Evolutionary conservation across 2,888 invertebrate species (phyloP), one percentile per base, ranked within the genome.

Genomic region (Lithophane leautieri): DNA sequence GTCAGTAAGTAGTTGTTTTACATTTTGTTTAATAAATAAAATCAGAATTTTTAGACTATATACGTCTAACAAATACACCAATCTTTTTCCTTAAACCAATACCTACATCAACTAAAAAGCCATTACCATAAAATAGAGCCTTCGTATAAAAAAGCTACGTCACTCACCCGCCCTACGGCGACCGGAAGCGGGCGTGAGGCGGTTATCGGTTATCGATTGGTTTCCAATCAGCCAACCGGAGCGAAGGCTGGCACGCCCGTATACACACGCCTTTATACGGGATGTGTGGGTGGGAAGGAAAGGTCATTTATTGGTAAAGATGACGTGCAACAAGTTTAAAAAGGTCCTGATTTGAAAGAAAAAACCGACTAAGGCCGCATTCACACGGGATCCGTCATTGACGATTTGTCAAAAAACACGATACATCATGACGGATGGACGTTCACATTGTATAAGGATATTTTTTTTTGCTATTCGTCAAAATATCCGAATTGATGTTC

Each of bases 171-270:
- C 79, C 81, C 88, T 28, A 52, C 73, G 47, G 22, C 80, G 86
- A 86, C 87, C 82, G 86, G 87, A 88, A 87, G 86, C 89, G 86
- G 84, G 87, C 86, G 87, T 73, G 70, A 90, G 89, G 86, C 90
- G 90, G 92, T 91, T 94, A 95, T 95, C 92, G 95, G 95, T 89
- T 94, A 95, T 95, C 93, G 95, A 96, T 96, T 92, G 94, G 93
- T 95, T 95, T 96, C 94, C 96, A 90, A 96, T 96, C 95, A 94
- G 91, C 97, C 97, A 97, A 97, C 96, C 84, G 88, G 88, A 84
- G 90, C 75, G 88, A 86, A 54, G 80, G 44, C 70, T 85, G 93
- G 90, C 93, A 94, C 94, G 94, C 94, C 94, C 90, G 91, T 72
- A 79, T 73, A 91, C 90, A 90, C 88, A 94, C 95, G 94, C 94